Base-by-base conservation (phyloP, 2,888 invertebrate species). In the Esperia sulphurella region DNA sequence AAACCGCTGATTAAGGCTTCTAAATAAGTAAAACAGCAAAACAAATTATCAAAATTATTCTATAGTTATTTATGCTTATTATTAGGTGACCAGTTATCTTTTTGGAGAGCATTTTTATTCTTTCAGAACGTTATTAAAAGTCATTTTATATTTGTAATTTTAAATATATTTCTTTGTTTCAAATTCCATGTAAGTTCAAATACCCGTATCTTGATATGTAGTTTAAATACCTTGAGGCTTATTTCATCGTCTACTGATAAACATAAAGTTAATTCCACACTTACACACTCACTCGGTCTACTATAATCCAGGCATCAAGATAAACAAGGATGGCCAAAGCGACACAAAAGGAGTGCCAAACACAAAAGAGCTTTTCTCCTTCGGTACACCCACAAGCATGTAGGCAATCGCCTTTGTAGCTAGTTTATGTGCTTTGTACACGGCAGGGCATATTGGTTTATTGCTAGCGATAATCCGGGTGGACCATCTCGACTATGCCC, bases 351-450 rank as follows among this genome's bases (percentile, higher is more conserved):
- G 71, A 74, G 68, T 69, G 68, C 63, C 71, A 69, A 65, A 68
- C 71, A 76, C 77, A 79, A 73, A 73, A 58, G 65, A 54, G 71
- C 68, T 65, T 72, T 68, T 63, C 77, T 68, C 63, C 55, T 60
- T 63, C 59, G 65, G 63, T 68, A 64, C 63, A 61, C 58, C 70
- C 74, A 70, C 75, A 72, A 62, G 65, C 69, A 59, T 59, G 53
- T 56, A 68, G 70, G 66, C 74, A 68, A 75, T 73, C 70, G 71
- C 68, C 75, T 82, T 82, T 82, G 79, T 79, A 70, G 68, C 68
- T 71, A 69, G 68, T 70, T 71, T 75, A 71, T 67, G 69, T 74
- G 69, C 65, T 68, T 68, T 65, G 65, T 63, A 59, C 68, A 61
- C 55, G 57, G 49, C 53, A 58, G 60, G 63, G 58, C 55, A 55